Conservation (phyloP, 1,140 invertebrate species). For the Dolichoris vasculosae region DNA sequence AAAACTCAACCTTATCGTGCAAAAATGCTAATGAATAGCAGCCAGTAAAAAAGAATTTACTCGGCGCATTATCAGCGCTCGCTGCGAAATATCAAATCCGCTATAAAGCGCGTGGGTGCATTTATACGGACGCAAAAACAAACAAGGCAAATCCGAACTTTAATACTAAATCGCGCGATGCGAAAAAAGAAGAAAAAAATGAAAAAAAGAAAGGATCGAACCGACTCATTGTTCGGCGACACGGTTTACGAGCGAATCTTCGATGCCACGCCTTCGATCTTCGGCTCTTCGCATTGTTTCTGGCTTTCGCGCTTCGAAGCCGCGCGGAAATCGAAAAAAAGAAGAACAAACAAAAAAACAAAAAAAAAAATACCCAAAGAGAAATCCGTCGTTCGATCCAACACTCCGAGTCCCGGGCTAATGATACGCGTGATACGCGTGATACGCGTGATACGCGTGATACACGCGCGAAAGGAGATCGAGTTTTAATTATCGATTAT, state of each 20-base stretch:
- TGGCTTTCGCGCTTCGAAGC: background rate
- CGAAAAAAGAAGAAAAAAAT: too few relatives aligned
- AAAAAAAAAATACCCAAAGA: too few relatives aligned
- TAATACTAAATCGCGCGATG: background rate
- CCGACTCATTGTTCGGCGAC: conserved; percentile 18
- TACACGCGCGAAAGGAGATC: background rate
- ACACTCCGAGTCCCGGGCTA: too few relatives aligned
- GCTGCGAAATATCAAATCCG: background rate
- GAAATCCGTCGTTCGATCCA: too few relatives aligned
- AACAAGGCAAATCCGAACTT: background rate
- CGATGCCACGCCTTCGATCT: background rate
- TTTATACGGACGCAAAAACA: background rate
- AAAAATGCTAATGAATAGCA: conserved; percentile 5
- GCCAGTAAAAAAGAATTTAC: background rate
- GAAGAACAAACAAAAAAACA: background rate
- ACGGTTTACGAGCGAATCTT: background rate
- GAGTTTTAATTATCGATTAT: background rate
- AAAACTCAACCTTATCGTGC: background rate
- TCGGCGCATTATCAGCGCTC: background rate
- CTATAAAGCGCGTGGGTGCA: background rate
- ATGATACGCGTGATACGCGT: too few relatives aligned
- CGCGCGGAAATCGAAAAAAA: background rate
- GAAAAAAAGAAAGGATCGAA: background rate
- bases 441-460: too few relatives aligned
- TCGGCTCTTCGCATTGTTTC: background rate